Evolutionary conservation across 2,113 vertebrate genomes (phyloP).

Genomic region (Chrysemys picta): DNA sequence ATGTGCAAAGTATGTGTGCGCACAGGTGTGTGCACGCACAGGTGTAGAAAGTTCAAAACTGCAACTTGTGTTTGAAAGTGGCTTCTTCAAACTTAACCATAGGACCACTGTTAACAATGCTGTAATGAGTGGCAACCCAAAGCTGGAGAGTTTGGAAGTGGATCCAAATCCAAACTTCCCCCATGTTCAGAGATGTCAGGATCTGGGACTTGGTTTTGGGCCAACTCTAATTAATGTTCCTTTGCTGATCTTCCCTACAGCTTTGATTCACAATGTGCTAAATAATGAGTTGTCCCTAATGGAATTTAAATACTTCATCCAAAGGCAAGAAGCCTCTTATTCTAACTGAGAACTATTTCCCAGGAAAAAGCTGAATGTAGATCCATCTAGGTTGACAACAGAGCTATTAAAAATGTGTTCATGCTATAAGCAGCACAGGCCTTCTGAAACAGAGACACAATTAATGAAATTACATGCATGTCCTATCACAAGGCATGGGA

Average conservation of each 20-base stretch:
- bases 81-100: not conserved
- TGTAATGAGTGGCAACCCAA: not conserved
- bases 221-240: not conserved
- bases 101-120: not conserved
- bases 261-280: not conserved
- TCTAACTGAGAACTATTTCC: not conserved
- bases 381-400: not conserved
- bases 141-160: not conserved
- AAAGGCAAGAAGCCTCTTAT: not conserved
- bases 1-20: not conserved
- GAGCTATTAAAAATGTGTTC: not conserved
- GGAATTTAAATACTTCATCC: not conserved
- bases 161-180: not conserved
- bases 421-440: not conserved
- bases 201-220: not conserved
- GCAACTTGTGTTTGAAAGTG: not conserved
- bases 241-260: not conserved
- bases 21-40: not conserved
- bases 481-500: not conserved
- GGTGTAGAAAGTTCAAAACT: not conserved
- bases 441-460: not conserved
- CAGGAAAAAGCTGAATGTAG: not conserved
- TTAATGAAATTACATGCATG: not conserved
- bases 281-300: not conserved
- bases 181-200: not conserved